These are phyloP conservation scores for Diadumene lineata DNA, from an alignment of 92 coral and sea anemone genomes.

Conservation along the genomic window DNA sequence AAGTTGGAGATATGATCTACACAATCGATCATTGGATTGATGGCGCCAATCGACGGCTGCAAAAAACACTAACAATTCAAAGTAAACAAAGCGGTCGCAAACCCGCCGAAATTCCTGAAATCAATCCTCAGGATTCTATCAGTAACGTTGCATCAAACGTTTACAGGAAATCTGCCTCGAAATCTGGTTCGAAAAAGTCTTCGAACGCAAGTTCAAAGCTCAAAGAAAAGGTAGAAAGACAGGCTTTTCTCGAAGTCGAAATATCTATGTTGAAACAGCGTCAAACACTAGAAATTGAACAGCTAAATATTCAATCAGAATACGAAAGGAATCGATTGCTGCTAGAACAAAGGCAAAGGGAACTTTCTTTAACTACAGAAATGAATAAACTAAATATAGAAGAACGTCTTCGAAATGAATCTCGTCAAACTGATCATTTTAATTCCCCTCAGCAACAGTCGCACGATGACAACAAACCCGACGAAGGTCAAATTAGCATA, in stretches of 20 bases:
- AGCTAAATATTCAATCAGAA: background rate
- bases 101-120: background rate
- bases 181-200: background rate
- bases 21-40: too few species aligned
- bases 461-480: background rate
- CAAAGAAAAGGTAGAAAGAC: background rate
- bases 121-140: background rate
- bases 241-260: background rate
- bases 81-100: too few species aligned
- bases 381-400: background rate
- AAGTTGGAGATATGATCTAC: too few species aligned
- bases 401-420: background rate
- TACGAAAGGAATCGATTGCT: background rate
- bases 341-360: background rate
- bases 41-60: too few species aligned
- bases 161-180: background rate
- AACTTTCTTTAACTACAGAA: background rate
- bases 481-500: background rate
- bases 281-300: background rate
- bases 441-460: slow-evolving; percentile 4
- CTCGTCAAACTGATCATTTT: background rate
- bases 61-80: too few species aligned
- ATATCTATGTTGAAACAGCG: background rate
- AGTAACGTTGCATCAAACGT: background rate
- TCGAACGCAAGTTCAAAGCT: background rate